Percentiles rank a stretch among this genome's conserved stretches.
These are phyloP conservation scores for Acheta domesticus DNA, from an alignment of 2,888 invertebrate genomes.

Conservation along the genomic window DNA sequence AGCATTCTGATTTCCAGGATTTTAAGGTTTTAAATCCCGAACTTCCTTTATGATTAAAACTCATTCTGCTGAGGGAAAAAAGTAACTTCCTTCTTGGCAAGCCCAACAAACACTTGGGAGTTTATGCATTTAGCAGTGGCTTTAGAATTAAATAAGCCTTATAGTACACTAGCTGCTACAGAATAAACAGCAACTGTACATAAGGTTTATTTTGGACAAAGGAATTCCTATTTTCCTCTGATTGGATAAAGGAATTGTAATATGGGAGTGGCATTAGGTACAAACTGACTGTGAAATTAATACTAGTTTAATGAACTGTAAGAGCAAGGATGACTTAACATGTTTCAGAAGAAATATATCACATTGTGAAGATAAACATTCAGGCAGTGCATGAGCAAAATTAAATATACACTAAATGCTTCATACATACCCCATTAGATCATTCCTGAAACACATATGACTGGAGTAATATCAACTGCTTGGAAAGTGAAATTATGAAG, in stretches of 20 bases:
- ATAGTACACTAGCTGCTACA: background rate
- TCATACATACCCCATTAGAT: slow-evolving; percentile 3
- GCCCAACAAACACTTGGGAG: background rate
- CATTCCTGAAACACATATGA: background rate
- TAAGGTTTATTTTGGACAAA: background rate
- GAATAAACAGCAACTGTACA: background rate
- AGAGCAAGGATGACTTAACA: background rate
- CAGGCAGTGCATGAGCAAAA: no score
- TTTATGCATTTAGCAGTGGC: background rate
- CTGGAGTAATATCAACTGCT: no score
- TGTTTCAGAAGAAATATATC: background rate
- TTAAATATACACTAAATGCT: background rate
- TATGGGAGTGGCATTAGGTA: slow-evolving; percentile 4
- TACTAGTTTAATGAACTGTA: background rate
- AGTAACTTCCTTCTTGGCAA: background rate
- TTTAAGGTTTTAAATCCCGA: background rate
- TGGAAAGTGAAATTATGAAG: background rate
- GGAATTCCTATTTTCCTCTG: background rate
- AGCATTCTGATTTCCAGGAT: background rate
- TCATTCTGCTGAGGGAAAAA: slow-evolving; percentile 11
- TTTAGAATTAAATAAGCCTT: background rate
- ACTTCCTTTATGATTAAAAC: background rate
- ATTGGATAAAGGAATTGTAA: background rate
- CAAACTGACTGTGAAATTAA: background rate
- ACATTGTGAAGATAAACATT: no score